Percentiles rank a stretch among this genome's conserved stretches.
Evolutionary conservation across 92 coral and sea anemone species (phyloP).

Genomic region (Epizoanthus stellaris): DNA sequence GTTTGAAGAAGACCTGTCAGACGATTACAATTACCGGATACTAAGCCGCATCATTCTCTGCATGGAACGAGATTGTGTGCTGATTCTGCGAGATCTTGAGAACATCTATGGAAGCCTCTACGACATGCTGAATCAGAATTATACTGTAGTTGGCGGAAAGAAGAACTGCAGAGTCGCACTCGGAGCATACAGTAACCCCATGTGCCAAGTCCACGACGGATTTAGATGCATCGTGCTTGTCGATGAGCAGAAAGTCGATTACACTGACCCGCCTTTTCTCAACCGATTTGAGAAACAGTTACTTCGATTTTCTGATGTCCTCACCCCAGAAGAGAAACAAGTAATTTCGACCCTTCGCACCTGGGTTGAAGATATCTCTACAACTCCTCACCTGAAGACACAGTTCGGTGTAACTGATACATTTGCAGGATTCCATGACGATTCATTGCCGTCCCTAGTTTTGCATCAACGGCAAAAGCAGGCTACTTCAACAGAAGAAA

Average conservation of each 20-base stretch:
- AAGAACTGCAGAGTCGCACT: conserved; percentile 96
- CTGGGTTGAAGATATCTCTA: conserved; percentile 80
- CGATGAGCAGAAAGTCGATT: conserved; percentile 87
- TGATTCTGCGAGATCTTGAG: conserved; percentile 91
- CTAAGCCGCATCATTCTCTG: conserved; percentile 96
- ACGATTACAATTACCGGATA: conserved; percentile 91
- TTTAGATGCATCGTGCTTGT: conserved; percentile 95
- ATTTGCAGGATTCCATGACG: conserved; percentile 93
- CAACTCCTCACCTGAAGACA: conserved; percentile 57
- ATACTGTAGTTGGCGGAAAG: conserved; percentile 94
- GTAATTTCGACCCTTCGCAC: conserved; percentile 62
- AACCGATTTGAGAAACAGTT: conserved; percentile 97
- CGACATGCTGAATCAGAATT: conserved; percentile 98
- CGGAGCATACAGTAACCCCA: conserved; percentile 96
- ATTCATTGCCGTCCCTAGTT: conserved; percentile 91
- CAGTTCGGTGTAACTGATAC: conserved; percentile 79
- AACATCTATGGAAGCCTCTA: conserved; percentile 97
- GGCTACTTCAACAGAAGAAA: conserved; percentile 43
- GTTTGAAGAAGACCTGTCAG: conserved; percentile 95
- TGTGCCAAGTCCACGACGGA: conserved; percentile 98
- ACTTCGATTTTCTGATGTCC: conserved; percentile 92
- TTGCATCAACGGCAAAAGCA: conserved; percentile 67
- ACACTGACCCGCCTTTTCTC: conserved; percentile 95
- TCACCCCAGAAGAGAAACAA: conserved; percentile 51
- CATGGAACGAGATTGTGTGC: conserved; percentile 95